Evolutionary conservation across 1,140 invertebrate species (phyloP), one percentile per base, ranked within the genome.

Genomic region (Euwallacea fornicatus): DNA sequence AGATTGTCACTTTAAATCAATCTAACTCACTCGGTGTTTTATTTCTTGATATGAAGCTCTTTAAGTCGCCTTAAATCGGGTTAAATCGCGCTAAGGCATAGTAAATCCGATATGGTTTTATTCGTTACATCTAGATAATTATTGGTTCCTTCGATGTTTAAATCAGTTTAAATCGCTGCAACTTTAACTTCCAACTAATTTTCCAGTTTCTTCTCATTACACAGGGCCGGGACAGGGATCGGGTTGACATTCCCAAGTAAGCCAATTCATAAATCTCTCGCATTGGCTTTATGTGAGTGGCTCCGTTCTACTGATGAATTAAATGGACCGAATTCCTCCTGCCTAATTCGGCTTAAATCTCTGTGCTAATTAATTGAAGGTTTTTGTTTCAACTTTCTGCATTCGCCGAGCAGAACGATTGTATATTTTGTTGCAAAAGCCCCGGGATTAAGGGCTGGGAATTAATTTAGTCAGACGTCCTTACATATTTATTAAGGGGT

Each of bases 311-410:
- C 67, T 69, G 67, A 69, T 60, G 58, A 69, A 69, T 69, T 69
- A 69, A 69, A 69, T 69, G 67, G 67, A 62, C 67, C 44, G 67
- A 62, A 69, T 50, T 50, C 59, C 67, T 62, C 56, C 56, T 69
- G 67, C 67, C 41, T 69, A 69, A 69, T 69, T 69, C 67, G 33
- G 56, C 67, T 63, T 69, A 69, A 69, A 56, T 69, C 67, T 54
- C 59, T 41, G 44, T 43, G 67, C 67, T 69, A 69, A 69, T 69
- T 69, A 69, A 69, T 69, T 69, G 60, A 60, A 60, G 67, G 58
- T 69, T 69, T 69, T 69, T 69, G 67, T 69, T 61, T 50, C 67
- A 55, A 69, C 59, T 69, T 69, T 69, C 13, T 53, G 66, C 58
- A 69, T 44, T 44, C 56, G 15, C 15, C 47, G 67, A 3, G 21